Percentiles rank a stretch among this genome's conserved stretches.
Conservation (phyloP, 2,888 invertebrate genomes). For the Ectemnius cavifrons region DNA sequence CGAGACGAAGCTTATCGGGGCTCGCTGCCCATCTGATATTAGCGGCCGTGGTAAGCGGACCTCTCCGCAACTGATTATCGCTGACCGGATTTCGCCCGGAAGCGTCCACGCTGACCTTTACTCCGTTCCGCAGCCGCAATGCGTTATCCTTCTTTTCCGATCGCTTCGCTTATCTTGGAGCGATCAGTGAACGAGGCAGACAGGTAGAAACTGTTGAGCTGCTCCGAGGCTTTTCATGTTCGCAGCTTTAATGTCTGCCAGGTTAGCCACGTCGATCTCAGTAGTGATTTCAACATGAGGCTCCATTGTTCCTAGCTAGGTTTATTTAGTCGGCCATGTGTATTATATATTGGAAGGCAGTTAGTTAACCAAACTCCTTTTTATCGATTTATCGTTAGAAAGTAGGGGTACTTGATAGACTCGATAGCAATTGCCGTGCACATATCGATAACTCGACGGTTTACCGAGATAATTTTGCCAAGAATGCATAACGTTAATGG, state of each 20-base stretch:
- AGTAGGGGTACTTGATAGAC: background rate
- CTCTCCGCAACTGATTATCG: constrained; percentile 44
- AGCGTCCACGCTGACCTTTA: constrained; percentile 31
- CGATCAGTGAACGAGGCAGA: too few relatives aligned
- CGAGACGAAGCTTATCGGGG: constrained; percentile 63
- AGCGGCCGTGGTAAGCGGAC: constrained; percentile 26
- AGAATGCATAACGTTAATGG: constrained; percentile 31
- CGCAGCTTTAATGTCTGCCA: background rate
- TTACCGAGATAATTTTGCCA: constrained; percentile 26
- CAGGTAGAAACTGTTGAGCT: too few relatives aligned
- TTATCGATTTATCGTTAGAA: background rate
- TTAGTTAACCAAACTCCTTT: constrained; percentile 3
- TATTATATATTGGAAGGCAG: background rate
- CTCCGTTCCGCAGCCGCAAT: background rate
- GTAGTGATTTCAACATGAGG: background rate
- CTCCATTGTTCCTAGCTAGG: background rate
- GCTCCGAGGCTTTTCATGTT: background rate
- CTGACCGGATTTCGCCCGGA: constrained; percentile 41
- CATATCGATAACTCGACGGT: constrained; percentile 3
- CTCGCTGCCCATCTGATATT: constrained; percentile 61
- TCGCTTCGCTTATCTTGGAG: background rate
- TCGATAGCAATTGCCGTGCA: background rate
- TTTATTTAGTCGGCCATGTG: background rate
- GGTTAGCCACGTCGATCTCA: background rate
- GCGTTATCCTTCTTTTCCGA: constrained; percentile 11